Percentiles rank a stretch among this genome's conserved stretches.
These are phyloP conservation scores for Ptyas mucosa DNA, from an alignment of 2,113 vertebrate genomes.

Conservation along the genomic window DNA sequence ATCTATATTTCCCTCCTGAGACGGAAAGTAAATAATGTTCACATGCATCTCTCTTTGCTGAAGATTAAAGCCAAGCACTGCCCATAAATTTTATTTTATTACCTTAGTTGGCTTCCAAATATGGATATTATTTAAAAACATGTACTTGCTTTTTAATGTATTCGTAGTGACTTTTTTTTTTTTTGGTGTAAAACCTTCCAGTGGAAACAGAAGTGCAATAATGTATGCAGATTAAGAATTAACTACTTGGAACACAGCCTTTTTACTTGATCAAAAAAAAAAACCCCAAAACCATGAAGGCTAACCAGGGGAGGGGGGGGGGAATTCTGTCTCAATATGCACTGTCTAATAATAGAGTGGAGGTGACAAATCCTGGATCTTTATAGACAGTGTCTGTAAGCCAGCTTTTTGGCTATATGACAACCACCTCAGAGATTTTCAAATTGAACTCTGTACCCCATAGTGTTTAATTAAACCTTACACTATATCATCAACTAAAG, in stretches of 20 bases:
- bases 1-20: conserved; percentile 4
- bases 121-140: conserved; percentile 19
- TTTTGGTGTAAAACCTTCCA: not conserved
- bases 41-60: conserved; percentile 8
- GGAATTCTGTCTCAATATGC: not conserved
- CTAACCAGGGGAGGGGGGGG: not conserved
- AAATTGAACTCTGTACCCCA: not conserved
- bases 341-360: not conserved
- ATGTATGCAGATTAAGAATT: not conserved
- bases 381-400: not conserved
- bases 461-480: not conserved
- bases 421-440: not conserved
- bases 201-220: not conserved
- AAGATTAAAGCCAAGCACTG: conserved; percentile 16
- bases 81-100: conserved; percentile 25
- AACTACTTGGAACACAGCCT: not conserved
- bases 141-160: conserved; percentile 11
- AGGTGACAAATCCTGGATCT: not conserved
- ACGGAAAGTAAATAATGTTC: not conserved
- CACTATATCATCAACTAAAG: not conserved
- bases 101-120: conserved; percentile 2
- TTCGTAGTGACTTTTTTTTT: not conserved
- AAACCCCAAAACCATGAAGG: not conserved
- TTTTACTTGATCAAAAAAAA: not conserved
- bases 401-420: not conserved